Base-by-base conservation (phyloP, 2,797 vertebrate genomes). In the Neopelma chrysocephalum region DNA sequence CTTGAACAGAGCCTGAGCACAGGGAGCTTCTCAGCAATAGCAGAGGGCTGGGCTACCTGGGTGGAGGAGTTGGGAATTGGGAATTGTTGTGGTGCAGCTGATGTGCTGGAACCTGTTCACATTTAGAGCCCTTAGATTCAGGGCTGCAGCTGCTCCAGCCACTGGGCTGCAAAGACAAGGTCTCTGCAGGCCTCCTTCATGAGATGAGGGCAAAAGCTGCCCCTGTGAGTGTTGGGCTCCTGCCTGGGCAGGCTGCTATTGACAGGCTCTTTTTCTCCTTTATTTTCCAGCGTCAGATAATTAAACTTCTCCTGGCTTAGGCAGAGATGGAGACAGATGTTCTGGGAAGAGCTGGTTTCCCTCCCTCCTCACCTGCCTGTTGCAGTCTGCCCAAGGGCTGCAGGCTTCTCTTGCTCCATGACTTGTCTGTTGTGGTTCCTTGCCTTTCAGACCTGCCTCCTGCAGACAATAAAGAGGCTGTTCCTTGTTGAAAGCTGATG, bases 281-380 rank as follows among this genome's bases (percentile, higher is more conserved):
- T 97, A 36, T 97, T 96, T 98, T 98, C 92, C 97, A 98, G 98
- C 91, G 3, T 95, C 93, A 94, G 82, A 85, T 91, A 96, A 92
- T 87, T 97, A 96, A 89, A 56, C 75, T 81, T 66, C 96, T 89
- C 58, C 93, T 66, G 25, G 77, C 78, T 87, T 62, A 90, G 94
- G 92, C 90, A 89, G 91, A 97, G 91, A 87, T 91, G 93, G 87
- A 50, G 86, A 85, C 90, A 91, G 80, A 86, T 66, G 79, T 64
- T 64, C 93, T 62, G 56, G 29, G 76, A 93, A 97, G 94, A 97
- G 76, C 75, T 87, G 88, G 61, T 92, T 92, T 75, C 27, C 69
- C 76, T 86, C 60, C 66, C 36, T 93, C 85, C 87, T 78, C 77
- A 69, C 79, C 68, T 68, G 70, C 82, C 64, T 61, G 68, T 66